Evolutionary conservation across 2,797 vertebrate genomes (phyloP).

Genomic region (Calcarius lapponicus): DNA sequence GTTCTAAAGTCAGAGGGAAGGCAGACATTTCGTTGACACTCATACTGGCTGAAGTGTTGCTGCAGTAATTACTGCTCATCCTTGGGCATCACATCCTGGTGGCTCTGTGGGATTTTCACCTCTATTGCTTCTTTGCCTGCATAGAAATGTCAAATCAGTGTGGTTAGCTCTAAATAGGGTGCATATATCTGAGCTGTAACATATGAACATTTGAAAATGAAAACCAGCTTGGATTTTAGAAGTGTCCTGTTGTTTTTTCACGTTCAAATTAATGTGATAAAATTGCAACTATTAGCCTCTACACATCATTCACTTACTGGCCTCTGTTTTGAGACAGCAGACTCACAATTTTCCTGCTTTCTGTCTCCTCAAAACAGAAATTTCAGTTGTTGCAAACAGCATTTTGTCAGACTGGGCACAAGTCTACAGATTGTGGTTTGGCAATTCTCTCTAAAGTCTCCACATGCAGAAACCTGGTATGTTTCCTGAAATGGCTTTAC

Average conservation of each 20-base stretch:
- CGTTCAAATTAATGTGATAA: background rate
- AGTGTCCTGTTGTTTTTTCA: background rate
- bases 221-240: background rate
- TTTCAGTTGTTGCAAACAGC: background rate
- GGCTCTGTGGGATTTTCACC: constrained; percentile 51
- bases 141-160: constrained; percentile 38
- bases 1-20: constrained; percentile 92
- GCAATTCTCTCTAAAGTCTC: background rate
- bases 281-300: background rate
- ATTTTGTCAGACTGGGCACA: background rate
- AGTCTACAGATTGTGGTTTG: background rate
- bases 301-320: background rate
- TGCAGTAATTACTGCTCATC: constrained; percentile 91
- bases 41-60: constrained; percentile 90
- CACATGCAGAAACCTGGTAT: background rate
- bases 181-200: background rate
- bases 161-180: constrained; percentile 23
- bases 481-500: background rate
- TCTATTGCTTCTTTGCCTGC: constrained; percentile 65
- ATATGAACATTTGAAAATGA: background rate
- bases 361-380: background rate
- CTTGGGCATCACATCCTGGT: constrained; percentile 70
- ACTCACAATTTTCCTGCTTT: background rate
- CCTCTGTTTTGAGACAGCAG: background rate
- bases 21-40: constrained; percentile 87